Conservation (phyloP, 92 coral and sea anemone species). For the Epizoanthus ramosus region DNA sequence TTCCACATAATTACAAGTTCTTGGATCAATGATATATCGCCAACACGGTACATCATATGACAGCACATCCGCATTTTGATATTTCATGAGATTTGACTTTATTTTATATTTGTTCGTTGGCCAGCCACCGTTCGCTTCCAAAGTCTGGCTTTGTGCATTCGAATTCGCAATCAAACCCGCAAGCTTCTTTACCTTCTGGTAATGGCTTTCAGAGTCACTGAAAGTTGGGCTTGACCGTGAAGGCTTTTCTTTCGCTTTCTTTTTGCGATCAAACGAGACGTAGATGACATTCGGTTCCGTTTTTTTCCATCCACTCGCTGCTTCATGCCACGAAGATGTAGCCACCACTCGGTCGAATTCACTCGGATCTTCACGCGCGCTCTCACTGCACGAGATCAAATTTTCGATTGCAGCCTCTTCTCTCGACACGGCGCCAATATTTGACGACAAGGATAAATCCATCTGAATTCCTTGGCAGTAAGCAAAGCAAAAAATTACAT, state of each 20-base stretch:
- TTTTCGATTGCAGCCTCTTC: slow-evolving; percentile 55
- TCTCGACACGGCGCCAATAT: slow-evolving; percentile 18
- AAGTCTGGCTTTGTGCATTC: slow-evolving; percentile 51
- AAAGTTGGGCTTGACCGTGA: slow-evolving; percentile 53
- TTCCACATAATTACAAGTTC: slow-evolving; percentile 71
- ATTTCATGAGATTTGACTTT: slow-evolving; percentile 60
- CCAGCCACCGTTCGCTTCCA: slow-evolving; percentile 49
- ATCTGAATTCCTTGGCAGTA: slow-evolving; percentile 21
- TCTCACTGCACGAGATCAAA: slow-evolving; percentile 60
- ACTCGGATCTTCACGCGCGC: slow-evolving; percentile 33
- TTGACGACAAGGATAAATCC: not conserved
- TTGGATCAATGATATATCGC: slow-evolving; percentile 95
- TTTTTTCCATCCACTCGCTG: slow-evolving; percentile 77
- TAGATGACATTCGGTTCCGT: slow-evolving; percentile 75
- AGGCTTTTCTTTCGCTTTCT: slow-evolving; percentile 75
- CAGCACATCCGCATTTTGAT: slow-evolving; percentile 83
- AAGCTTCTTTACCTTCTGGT: slow-evolving; percentile 75
- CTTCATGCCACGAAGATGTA: slow-evolving; percentile 77
- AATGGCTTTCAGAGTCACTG: slow-evolving; percentile 72
- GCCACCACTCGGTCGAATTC: slow-evolving; percentile 61
- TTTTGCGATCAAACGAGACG: slow-evolving; percentile 66
- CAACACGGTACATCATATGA: slow-evolving; percentile 97
- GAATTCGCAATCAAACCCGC: slow-evolving; percentile 82
- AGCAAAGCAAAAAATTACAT: not conserved
- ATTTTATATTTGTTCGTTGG: slow-evolving; percentile 27